Conservation (phyloP, 2,797 vertebrate genomes). For the Cephalopachus bancanus region DNA sequence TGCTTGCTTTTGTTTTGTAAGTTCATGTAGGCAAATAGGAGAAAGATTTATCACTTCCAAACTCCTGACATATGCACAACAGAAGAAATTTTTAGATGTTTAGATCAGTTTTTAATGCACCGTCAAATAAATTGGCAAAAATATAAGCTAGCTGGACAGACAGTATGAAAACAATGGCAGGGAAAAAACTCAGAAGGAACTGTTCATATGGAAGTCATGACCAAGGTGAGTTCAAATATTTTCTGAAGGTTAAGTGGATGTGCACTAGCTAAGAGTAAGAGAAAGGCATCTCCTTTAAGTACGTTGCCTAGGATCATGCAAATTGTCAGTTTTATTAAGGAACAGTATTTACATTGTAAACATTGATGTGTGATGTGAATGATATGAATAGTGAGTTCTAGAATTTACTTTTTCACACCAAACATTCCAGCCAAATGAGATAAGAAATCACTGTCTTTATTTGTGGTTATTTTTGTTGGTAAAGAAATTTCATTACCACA, state of each 20-base stretch:
- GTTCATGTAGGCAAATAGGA: neutral
- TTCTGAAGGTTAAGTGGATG: neutral
- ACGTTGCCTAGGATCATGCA: neutral
- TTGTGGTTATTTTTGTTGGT: neutral
- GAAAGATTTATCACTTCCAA: slow-evolving; percentile 52
- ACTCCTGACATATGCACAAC: neutral
- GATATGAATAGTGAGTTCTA: neutral
- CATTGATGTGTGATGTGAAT: neutral
- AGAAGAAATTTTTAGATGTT: slow-evolving; percentile 51
- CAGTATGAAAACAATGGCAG: neutral
- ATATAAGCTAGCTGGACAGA: neutral
- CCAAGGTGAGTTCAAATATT: neutral
- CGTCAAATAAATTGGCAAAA: neutral
- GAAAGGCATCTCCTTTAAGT: neutral
- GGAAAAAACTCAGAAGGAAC: neutral
- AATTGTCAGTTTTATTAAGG: neutral
- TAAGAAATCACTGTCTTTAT: slow-evolving; percentile 3
- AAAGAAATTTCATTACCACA: neutral
- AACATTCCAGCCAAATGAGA: slow-evolving; percentile 2
- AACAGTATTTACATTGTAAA: neutral
- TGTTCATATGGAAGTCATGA: neutral
- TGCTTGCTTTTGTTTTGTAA: slow-evolving; percentile 31
- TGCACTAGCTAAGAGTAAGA: neutral
- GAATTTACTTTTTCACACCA: slow-evolving; percentile 38
- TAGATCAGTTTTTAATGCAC: slow-evolving; percentile 48